These are phyloP conservation scores for Tinea semifulvella DNA, from an alignment of 2,888 invertebrate genomes.

Conservation along the genomic window DNA sequence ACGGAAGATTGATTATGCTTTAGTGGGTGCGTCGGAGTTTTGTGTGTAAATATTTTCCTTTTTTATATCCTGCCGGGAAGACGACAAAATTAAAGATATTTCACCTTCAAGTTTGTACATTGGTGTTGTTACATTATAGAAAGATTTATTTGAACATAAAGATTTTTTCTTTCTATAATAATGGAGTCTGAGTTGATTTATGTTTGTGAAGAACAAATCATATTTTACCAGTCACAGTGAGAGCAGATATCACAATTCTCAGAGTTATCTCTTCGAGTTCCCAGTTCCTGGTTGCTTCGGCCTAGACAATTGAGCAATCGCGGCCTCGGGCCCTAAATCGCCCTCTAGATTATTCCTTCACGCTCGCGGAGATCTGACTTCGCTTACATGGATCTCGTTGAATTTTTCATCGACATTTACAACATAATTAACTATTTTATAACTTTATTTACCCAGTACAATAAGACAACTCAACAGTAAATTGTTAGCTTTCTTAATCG, in stretches of 20 bases:
- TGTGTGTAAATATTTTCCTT: constrained; percentile 51
- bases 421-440: background rate
- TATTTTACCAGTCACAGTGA: constrained; percentile 11
- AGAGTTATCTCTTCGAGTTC: constrained; percentile 20
- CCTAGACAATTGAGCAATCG: constrained; percentile 44
- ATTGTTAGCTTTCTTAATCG: no score
- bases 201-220: constrained; percentile 13
- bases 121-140: no score
- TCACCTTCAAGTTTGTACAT: no score
- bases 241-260: constrained; percentile 12
- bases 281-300: constrained; percentile 23
- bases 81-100: constrained; percentile 27
- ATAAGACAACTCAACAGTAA: no score
- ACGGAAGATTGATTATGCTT: constrained; percentile 62
- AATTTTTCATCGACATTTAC: constrained; percentile 1
- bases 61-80: background rate
- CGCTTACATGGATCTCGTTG: constrained; percentile 2
- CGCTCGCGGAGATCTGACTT: constrained; percentile 20
- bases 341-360: constrained; percentile 39
- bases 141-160: no score
- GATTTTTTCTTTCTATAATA: background rate
- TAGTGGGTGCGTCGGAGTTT: constrained; percentile 44
- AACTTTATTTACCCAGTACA: constrained; percentile 1
- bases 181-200: constrained; percentile 7
- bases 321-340: constrained; percentile 28